Base-by-base conservation (phyloP, 2,888 invertebrate species). In the Anorthoa munda region DNA sequence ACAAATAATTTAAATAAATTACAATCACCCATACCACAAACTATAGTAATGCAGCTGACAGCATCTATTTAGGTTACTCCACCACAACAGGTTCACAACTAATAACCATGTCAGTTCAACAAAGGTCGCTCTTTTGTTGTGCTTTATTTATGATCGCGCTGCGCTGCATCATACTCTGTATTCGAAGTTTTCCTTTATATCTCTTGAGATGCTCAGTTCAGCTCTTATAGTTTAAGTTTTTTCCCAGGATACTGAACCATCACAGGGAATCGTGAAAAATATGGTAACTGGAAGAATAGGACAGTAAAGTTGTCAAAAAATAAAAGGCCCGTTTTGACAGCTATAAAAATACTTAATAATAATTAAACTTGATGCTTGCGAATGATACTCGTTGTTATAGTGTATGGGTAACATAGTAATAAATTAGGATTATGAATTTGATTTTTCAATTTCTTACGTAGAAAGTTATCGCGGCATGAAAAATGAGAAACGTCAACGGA, bases 151-250 rank as follows among this genome's bases (percentile, higher is more conserved):
- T 48, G 31, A n/a, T 9, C 26, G 5, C 31, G 31, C 31, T 39
- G 13, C 39, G 18, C 50, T 66, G 66, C 12, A 31, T 18, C n/a
- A 13, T 21, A 48, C 18, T 18, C 26, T 23, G 21, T 3, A 7
- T 55, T n/a, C 18, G 48, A 21, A 70, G 21, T 23, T 31, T 51
- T 51, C 31, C 31, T 64, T 68, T 69, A 7, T 15, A 23, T n/a
- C 31, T 17, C 70, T 55, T 46, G 70, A 46, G 53, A 21, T 68
- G 21, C 15, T 21, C 18, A 26, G 21, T 39, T 71, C 13, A 21
- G 26, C 31, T 68, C 0, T 46, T 11, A 13, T 4, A n/a, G 48
- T 39, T 70, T 58, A 58, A 48, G 15, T n/a, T 58, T 55, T 39
- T 71, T 50, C 12, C 12, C n/a, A 48, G 4, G 58, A 12, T 58